A percentile compares a stretch with the other conserved stretches of the same genome.
Conservation (phyloP, 2,113 vertebrate species). For the Collichthys lucidus region DNA sequence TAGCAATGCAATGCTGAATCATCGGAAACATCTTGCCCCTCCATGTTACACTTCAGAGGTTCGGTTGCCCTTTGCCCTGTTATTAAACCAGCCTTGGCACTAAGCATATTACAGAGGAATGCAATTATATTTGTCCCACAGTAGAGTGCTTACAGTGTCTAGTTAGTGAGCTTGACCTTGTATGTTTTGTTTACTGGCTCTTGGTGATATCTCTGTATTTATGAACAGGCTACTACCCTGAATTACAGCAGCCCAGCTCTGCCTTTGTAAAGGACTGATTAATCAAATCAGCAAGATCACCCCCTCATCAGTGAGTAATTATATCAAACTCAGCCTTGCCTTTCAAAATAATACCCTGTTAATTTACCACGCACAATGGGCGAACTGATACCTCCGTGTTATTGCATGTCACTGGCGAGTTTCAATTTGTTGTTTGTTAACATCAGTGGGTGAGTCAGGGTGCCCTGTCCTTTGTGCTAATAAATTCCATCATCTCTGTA, state of each 20-base stretch:
- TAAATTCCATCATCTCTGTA: conserved; percentile 47
- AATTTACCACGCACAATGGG: conserved; percentile 40
- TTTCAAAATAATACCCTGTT: conserved; percentile 40
- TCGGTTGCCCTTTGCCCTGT: neutral
- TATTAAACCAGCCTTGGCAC: neutral
- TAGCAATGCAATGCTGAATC: neutral
- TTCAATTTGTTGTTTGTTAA: conserved; percentile 9
- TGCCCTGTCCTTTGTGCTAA: conserved; percentile 30
- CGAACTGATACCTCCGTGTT: conserved; percentile 32
- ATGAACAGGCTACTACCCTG: neutral
- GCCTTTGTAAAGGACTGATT: conserved; percentile 26
- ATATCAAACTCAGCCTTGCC: conserved; percentile 14
- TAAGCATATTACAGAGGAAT: neutral
- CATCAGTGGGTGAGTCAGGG: conserved; percentile 1
- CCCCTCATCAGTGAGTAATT: conserved; percentile 44
- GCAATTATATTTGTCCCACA: neutral
- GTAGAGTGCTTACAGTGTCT: neutral
- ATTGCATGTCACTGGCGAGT: neutral
- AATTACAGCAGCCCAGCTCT: neutral
- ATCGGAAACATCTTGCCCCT: neutral
- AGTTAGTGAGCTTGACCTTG: conserved; percentile 14
- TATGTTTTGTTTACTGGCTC: neutral
- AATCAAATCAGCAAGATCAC: conserved; percentile 51
- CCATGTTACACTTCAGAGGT: neutral
- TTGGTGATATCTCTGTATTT: neutral